These are phyloP conservation scores for Cyprinodon brontotheroides DNA, from an alignment of 2,113 vertebrate species.

Conservation along the genomic window DNA sequence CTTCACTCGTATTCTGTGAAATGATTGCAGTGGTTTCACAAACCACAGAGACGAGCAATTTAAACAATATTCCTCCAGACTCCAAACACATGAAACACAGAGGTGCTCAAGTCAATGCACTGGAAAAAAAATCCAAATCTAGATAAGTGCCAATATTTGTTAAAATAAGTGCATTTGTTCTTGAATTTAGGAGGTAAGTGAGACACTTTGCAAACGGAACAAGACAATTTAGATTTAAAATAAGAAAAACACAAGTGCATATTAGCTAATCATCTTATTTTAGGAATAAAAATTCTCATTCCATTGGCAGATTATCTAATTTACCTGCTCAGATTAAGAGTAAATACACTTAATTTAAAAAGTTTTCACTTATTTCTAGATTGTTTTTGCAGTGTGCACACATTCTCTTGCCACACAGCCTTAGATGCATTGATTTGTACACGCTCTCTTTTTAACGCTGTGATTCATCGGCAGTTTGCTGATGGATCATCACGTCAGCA, in stretches of 20 bases:
- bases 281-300: too few relatives aligned
- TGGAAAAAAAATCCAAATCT: not conserved
- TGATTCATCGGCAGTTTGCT: not conserved
- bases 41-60: constrained; percentile 39
- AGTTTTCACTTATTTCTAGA: too few relatives aligned
- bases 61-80: constrained; percentile 17
- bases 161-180: too few relatives aligned
- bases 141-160: not conserved
- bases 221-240: too few relatives aligned
- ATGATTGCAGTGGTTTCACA: constrained; percentile 45
- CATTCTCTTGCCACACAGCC: not conserved
- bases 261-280: too few relatives aligned
- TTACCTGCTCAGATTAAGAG: too few relatives aligned
- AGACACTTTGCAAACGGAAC: too few relatives aligned
- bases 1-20: constrained; percentile 24
- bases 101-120: not conserved
- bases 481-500: not conserved
- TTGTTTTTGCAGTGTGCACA: not conserved
- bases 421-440: not conserved
- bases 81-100: constrained; percentile 1
- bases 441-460: not conserved
- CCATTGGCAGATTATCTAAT: too few relatives aligned
- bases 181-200: too few relatives aligned
- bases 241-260: too few relatives aligned
- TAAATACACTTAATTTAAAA: too few relatives aligned